Base-by-base conservation (phyloP, 2,797 vertebrate genomes). In the Chromobotia macracanthus region DNA sequence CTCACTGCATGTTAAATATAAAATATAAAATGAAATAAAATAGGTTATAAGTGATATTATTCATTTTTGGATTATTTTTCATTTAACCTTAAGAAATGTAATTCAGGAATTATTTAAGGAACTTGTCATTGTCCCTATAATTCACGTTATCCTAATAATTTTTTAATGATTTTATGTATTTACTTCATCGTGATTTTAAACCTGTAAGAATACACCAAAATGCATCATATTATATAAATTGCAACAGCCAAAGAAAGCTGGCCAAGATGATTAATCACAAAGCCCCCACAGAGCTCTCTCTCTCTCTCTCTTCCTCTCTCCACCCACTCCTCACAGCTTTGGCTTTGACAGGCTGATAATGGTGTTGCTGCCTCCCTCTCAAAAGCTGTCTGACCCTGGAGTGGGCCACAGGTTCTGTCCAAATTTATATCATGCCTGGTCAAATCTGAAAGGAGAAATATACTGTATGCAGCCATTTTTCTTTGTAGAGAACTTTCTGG, bases 401-500 rank as follows among this genome's bases (percentile, higher is more conserved):
- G 76, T 72, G 68, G 80, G 72, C 61, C 87, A 82, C 18, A 73
- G 80, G 82, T 84, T 76, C 66, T 76, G 84, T 82, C 90, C 88
- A 72, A 77, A 77, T 80, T 72, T 88, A 85, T 85, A 85, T 81
- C 86, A 84, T 81, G 23, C 31, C 69, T 82, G 63, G 11, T 46
- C 63, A 76, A 46, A 41, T 46, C 50, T 66, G 63, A 75, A 75
- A 66, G 23, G 31, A 28, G 63, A 41, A 41, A 66, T 15, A 1
- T 13, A 44, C 13, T 53, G 61, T 60, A 61, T 1, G 0, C 55
- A 61, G 10, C 10, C 60, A 18, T 51, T 66, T 53, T 53, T 2
- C 48, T 1, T 70, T 21, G 58, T 13, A 60, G 51, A 16, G 12
- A 64, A 38, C 8, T 41, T 72, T 55, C 19, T 23, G 4, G 6